A percentile compares a stretch with the other conserved stretches of the same genome.
Evolutionary conservation across 1,140 invertebrate genomes (phyloP).

Genomic region (Cephus cinctus): DNA sequence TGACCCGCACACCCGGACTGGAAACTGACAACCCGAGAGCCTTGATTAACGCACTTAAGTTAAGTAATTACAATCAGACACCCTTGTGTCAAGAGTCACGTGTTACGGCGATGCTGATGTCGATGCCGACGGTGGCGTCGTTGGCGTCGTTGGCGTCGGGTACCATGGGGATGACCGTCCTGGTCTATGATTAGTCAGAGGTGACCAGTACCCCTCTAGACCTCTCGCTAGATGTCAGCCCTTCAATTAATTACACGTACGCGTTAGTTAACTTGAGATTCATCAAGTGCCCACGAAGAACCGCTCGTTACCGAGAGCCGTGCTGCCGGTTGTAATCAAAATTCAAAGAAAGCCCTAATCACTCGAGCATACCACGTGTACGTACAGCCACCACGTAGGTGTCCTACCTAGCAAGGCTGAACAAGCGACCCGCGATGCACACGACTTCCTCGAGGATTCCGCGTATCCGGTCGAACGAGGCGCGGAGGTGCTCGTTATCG

Average conservation of each 20-base stretch:
- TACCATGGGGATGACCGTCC: background rate
- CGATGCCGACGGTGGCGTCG: background rate
- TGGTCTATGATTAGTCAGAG: conserved; percentile 9
- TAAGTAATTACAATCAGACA: conserved; percentile 11
- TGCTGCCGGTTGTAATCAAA: background rate
- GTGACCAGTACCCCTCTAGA: background rate
- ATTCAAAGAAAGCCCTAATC: no score
- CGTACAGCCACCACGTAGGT: no score
- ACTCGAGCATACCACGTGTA: no score
- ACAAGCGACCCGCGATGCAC: no score
- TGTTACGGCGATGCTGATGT: background rate
- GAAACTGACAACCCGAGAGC: conserved; percentile 6
- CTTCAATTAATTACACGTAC: conserved; percentile 4
- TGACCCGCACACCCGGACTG: background rate
- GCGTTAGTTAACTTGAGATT: conserved; percentile 8
- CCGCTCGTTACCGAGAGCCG: background rate
- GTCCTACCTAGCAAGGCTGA: no score
- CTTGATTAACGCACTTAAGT: conserved; percentile 9
- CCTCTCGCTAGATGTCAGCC: conserved; percentile 1
- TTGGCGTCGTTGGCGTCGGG: background rate
- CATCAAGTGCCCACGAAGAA: background rate
- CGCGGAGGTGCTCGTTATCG: no score
- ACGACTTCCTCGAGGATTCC: no score
- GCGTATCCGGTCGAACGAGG: no score
- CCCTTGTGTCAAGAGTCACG: conserved; percentile 1